Base-by-base conservation (phyloP, 2,888 invertebrate genomes). In the Herminia tarsipennalis region DNA sequence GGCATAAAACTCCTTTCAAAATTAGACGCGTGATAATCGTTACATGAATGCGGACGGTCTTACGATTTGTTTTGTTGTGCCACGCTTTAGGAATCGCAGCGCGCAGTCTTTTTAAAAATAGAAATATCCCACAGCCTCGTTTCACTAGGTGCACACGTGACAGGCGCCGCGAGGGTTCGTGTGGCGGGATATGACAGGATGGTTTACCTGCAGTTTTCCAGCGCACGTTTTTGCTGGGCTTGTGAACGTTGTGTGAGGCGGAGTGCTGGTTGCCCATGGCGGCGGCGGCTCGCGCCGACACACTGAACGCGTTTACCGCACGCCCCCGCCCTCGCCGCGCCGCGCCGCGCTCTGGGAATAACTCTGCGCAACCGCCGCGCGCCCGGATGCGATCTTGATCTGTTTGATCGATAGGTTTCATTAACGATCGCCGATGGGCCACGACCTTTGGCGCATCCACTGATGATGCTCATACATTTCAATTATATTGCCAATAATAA, bases 141-240 rank as follows among this genome's bases (percentile, higher is more conserved):
- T 25, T 45, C 55, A 58, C 57, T 44, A 50, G 35, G 44, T 42
- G 41, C 50, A 56, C 61, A 42, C 32, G 35, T 39, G 45, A 50
- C 28, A 29, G 50, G 41, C 32, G 9, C 18, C 38, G 40, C 29
- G 39, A 33, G 48, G 53, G 33, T 52, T 42, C 45, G 44, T 46
- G 49, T 51, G 60, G 50, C 17, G 56, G 47, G 40, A 27, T 35
- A 43, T 47, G 57, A 37, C 33, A 18, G 45, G 56, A 41, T 56
- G 58, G 66, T 60, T 89, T 94, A 96, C 96, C 96, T 95, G 96
- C 95, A 70, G 95, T 94, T 90, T 95, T 96, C 96, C 96, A 96
- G 90, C 95, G 96, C 72, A 96, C 95, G 92, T 94, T 95, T 90
- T 95, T 95, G 88, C 94, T 94, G 78, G 93, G 94, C 83, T 93